Evolutionary conservation across 2,888 invertebrate genomes (phyloP).

Genomic region (Lasiommata megera): DNA sequence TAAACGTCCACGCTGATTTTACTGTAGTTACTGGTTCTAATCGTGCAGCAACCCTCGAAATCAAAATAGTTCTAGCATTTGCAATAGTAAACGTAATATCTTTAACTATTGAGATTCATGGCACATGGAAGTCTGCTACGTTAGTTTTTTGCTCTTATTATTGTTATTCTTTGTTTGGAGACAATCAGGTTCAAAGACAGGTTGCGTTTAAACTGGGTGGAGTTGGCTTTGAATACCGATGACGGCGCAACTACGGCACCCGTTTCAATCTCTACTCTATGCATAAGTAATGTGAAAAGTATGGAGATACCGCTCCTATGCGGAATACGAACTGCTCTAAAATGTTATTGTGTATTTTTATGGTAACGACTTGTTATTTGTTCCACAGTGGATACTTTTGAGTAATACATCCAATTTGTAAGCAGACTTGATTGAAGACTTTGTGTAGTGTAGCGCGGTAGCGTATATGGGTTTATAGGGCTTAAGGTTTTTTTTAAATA

Average conservation of each 20-base stretch:
- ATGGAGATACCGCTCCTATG: constrained; percentile 67
- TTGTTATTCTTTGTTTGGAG: constrained; percentile 60
- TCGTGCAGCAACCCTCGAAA: too few relatives aligned
- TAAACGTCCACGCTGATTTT: too few relatives aligned
- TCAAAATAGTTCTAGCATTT: too few relatives aligned
- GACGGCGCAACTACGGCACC: constrained; percentile 67
- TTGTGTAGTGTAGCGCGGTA: not conserved
- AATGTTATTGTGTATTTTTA: constrained; percentile 74
- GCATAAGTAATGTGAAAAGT: constrained; percentile 80
- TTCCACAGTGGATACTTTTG: constrained; percentile 22
- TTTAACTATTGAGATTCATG: too few relatives aligned
- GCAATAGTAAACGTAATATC: too few relatives aligned
- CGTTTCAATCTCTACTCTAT: constrained; percentile 80
- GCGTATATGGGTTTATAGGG: not conserved
- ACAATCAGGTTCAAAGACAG: constrained; percentile 65
- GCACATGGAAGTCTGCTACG: too few relatives aligned
- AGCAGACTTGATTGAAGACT: constrained; percentile 5
- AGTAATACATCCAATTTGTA: constrained; percentile 23
- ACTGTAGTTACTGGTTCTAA: too few relatives aligned
- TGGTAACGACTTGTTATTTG: constrained; percentile 68
- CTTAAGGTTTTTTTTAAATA: not conserved
- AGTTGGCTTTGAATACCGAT: constrained; percentile 72
- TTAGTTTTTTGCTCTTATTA: too few relatives aligned
- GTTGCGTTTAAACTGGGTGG: constrained; percentile 64
- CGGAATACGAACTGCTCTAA: constrained; percentile 66